These are phyloP conservation scores for Eupleurogrammus muticus DNA, from an alignment of 2,797 vertebrate species.

Conservation along the genomic window DNA sequence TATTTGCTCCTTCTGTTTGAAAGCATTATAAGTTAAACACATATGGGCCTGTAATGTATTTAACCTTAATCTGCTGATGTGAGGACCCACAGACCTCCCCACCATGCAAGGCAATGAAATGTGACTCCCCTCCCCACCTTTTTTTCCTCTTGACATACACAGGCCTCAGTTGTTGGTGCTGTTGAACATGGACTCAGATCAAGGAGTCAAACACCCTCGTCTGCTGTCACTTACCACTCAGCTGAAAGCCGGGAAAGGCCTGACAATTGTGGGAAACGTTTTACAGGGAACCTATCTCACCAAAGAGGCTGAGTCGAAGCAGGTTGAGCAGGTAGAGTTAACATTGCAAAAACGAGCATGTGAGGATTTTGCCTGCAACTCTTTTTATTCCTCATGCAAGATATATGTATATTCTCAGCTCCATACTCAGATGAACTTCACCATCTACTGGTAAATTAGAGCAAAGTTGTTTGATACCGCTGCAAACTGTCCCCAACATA, in stretches of 20 bases:
- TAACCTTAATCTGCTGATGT: neutral
- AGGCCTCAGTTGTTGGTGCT: conserved; percentile 95
- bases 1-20: too few relatives aligned
- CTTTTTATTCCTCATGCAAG: neutral
- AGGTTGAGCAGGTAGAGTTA: conserved; percentile 88
- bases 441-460: conserved; percentile 62
- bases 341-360: neutral
- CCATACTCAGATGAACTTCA: conserved; percentile 27
- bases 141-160: neutral
- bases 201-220: conserved; percentile 90
- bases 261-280: conserved; percentile 94
- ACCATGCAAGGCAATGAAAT: neutral
- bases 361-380: neutral
- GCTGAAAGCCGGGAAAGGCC: conserved; percentile 95
- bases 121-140: neutral
- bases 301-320: conserved; percentile 88
- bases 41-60: too few relatives aligned
- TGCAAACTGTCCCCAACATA: conserved; percentile 32
- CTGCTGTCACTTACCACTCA: conserved; percentile 93
- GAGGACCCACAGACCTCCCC: neutral
- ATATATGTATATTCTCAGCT: neutral
- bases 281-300: conserved; percentile 93
- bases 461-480: neutral
- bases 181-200: conserved; percentile 88
- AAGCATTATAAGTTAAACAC: too few relatives aligned